Percentiles rank a stretch among this genome's conserved stretches.
phyloP scores from a whole-genome alignment of 2,888 invertebrate species.

The Aspidapion aeneum region DNA sequence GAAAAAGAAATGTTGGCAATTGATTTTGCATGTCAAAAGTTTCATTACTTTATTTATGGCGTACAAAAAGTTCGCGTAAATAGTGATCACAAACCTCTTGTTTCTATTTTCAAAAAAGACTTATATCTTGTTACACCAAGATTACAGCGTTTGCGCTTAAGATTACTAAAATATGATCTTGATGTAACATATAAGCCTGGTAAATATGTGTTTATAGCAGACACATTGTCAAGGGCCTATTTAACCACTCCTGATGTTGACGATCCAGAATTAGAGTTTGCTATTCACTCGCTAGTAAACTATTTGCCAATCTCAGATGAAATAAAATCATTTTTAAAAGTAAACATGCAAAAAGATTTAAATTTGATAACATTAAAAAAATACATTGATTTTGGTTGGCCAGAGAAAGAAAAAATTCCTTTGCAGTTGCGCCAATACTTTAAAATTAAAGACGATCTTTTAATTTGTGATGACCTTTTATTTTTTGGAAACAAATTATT shows the following conservation, averaged over 20 bases:
- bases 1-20: conserved; percentile 40
- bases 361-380: too few relatives aligned
- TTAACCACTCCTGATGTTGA: not conserved
- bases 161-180: conserved; percentile 1
- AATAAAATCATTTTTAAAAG: too few relatives aligned
- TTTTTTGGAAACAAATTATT: conserved; percentile 9
- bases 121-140: not conserved
- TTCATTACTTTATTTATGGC: conserved; percentile 13
- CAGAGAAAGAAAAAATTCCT: too few relatives aligned
- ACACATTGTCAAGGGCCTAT: not conserved
- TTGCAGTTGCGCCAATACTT: too few relatives aligned
- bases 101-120: too few relatives aligned
- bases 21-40: conserved; percentile 22
- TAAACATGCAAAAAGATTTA: too few relatives aligned
- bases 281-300: not conserved
- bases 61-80: not conserved
- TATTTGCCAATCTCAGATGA: not conserved
- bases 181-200: conserved; percentile 10
- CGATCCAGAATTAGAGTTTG: not conserved
- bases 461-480: not conserved
- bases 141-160: conserved; percentile 5
- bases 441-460: not conserved
- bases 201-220: conserved; percentile 3
- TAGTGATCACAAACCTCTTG: conserved; percentile 9
- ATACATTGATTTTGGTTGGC: too few relatives aligned